These are phyloP conservation scores for Oligia latruncula DNA, from an alignment of 2,888 invertebrate species.

Conservation along the genomic window DNA sequence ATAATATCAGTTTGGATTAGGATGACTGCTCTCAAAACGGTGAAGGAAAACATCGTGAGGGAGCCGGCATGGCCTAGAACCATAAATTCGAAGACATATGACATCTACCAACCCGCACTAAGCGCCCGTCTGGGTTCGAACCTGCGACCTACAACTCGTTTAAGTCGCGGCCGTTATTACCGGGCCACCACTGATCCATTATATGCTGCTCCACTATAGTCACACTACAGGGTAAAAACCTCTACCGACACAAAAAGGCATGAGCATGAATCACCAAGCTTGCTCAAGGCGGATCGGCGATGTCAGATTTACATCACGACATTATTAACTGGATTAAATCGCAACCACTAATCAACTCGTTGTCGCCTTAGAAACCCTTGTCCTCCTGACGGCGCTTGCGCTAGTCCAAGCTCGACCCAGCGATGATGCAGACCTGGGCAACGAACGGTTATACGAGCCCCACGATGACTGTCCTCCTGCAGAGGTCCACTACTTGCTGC, in stretches of 20 bases:
- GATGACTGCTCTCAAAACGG: no score
- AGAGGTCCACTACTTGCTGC: conserved; percentile 85
- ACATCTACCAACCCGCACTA: no score
- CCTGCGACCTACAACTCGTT: no score
- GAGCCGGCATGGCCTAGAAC: no score
- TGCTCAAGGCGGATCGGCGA: background rate
- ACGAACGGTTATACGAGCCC: conserved; percentile 87
- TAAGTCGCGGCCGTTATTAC: background rate
- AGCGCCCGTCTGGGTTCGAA: background rate
- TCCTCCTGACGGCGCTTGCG: conserved; percentile 69
- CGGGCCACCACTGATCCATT: no score
- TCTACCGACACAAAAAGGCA: background rate
- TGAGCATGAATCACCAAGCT: background rate
- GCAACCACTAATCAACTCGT: background rate
- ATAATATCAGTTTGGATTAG: no score
- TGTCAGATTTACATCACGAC: background rate
- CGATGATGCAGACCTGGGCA: background rate
- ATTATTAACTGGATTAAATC: background rate
- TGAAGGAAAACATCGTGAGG: no score
- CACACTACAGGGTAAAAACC: background rate
- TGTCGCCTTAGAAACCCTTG: conserved; percentile 66
- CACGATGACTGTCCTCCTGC: conserved; percentile 90
- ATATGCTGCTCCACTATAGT: background rate
- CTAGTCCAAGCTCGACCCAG: conserved; percentile 65
- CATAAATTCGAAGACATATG: no score